These are phyloP conservation scores for Eupithecia exiguata DNA, from an alignment of 2,888 invertebrate genomes.

Conservation along the genomic window DNA sequence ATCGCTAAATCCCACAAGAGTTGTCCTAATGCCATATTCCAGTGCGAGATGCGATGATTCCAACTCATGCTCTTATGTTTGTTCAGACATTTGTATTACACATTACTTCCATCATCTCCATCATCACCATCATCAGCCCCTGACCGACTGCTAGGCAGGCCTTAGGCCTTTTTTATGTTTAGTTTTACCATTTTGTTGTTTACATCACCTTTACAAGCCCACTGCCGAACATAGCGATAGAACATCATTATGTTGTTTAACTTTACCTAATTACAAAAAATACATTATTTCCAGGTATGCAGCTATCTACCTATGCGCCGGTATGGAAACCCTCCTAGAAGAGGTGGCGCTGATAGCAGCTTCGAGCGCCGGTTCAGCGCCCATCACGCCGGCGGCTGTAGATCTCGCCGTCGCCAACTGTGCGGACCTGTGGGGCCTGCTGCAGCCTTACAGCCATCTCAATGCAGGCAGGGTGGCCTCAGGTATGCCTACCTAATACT, in stretches of 20 bases:
- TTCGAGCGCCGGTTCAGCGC: conserved; percentile 68
- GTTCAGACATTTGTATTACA: too few species aligned
- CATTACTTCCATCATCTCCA: too few species aligned
- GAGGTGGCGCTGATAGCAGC: conserved; percentile 86
- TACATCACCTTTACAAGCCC: too few species aligned
- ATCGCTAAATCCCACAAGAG: too few species aligned
- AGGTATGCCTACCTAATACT: conserved; percentile 73
- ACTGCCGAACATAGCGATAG: not conserved
- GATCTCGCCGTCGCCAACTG: conserved; percentile 94
- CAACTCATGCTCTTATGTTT: too few species aligned
- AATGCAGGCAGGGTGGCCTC: conserved; percentile 95
- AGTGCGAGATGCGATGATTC: too few species aligned
- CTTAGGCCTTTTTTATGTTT: too few species aligned
- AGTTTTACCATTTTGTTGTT: too few species aligned
- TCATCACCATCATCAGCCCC: too few species aligned
- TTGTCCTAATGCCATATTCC: too few species aligned
- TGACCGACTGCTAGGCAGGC: too few species aligned
- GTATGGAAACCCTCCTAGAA: conserved; percentile 94
- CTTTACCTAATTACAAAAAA: not conserved
- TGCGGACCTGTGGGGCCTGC: conserved; percentile 94
- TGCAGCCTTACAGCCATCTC: conserved; percentile 95
- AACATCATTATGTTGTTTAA: not conserved
- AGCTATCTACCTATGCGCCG: conserved; percentile 94
- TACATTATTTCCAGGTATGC: conserved; percentile 85
- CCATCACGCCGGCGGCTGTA: conserved; percentile 91